Base-by-base conservation (phyloP, 2,113 vertebrate species). In the cattle (Bos taurus) region DNA sequence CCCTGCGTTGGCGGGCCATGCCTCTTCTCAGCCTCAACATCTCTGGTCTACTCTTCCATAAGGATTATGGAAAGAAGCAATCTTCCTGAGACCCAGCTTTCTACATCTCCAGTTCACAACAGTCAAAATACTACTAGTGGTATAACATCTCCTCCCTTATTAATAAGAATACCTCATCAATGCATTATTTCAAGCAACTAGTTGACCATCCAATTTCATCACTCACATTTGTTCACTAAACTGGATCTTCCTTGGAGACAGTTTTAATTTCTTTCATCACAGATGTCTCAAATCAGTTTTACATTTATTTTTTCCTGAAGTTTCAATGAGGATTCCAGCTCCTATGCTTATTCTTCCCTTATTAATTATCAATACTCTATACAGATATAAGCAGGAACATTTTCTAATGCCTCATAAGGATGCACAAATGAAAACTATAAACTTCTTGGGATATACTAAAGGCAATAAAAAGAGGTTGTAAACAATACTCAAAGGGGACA, bases 11-110 rank as follows among this genome's bases (percentile, higher is more conserved):
- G 36, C 92, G 78, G 57, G 78, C 81, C 93, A 97, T 98, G 94
- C 67, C n/a, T 98, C 96, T 96, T 98, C 91, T 94, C 46, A 91
- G 88, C 6, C 57, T 85, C 94, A 83, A 91, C 84, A 46, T 91
- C 89, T 97, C 91, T 90, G 48, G 54, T 59, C 89, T 92, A 40
- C 28, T 78, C 71, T 97, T 89, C 85, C 40, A 36, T 87, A 92
- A 97, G 40, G 71, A 92, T 90, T 96, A 88, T 87, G 80, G 21
- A 77, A 95, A 95, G 57, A 97, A 97, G 87, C 0, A 10, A 67
- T 46, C 33, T 74, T 96, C 43, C 33, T 84, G 30, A 64, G 50
- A 59, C 6, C 5, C 36, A 3, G 33, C 48, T 95, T 95, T 89
- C 48, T 88, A 50, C 4, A 56, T 80, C 82, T 89, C n/a, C 48